Percentiles rank a stretch among this genome's conserved stretches.
phyloP scores from a whole-genome alignment of 2,888 invertebrate genomes.

The Ferdinandea cuprea region DNA sequence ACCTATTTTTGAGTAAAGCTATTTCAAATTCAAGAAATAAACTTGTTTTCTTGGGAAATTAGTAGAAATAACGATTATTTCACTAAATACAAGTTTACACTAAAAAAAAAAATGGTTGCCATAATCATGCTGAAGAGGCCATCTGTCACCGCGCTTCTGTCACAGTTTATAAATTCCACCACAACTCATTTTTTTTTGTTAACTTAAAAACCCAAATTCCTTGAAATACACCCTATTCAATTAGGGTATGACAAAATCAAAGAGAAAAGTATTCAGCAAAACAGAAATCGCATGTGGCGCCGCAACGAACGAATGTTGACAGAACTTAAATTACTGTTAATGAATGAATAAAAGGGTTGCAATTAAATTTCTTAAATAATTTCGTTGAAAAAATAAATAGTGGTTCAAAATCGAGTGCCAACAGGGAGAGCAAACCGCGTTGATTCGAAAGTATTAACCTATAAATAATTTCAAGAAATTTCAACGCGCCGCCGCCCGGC shows the following conservation, averaged over 20 bases:
- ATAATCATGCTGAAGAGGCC: no score
- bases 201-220: not conserved
- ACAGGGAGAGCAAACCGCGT: constrained; percentile 52
- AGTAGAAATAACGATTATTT: no score
- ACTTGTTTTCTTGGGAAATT: no score
- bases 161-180: no score
- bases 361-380: constrained; percentile 56
- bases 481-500: constrained; percentile 19
- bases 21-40: no score
- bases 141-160: no score
- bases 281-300: constrained; percentile 70
- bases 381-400: constrained; percentile 24
- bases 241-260: not conserved
- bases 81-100: no score
- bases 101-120: no score
- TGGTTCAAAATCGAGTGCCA: constrained; percentile 44
- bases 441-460: constrained; percentile 40
- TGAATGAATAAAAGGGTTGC: constrained; percentile 60
- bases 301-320: constrained; percentile 71
- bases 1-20: no score
- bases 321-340: constrained; percentile 70
- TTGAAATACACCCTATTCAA: not conserved
- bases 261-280: constrained; percentile 15
- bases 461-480: constrained; percentile 22
- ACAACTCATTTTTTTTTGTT: not conserved